These are phyloP conservation scores for Malurus cyaneus DNA, from an alignment of 2,113 vertebrate genomes.

Conservation along the genomic window DNA sequence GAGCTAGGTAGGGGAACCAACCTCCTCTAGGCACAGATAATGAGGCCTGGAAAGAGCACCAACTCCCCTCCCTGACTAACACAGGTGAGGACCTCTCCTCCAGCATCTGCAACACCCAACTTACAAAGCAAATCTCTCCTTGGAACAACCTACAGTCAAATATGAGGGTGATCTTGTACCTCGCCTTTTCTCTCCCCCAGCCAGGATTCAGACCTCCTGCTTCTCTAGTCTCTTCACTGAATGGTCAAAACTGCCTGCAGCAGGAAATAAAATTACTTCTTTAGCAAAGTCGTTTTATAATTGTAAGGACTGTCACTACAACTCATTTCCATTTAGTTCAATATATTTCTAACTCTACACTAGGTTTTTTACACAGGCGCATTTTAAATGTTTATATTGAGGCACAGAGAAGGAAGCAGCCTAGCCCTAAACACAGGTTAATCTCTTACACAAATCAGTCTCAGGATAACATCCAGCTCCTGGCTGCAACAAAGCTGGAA, in stretches of 20 bases:
- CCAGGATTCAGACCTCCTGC: neutral
- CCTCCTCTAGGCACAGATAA: neutral
- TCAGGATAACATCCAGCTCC: neutral
- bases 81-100: neutral
- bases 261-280: neutral
- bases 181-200: neutral
- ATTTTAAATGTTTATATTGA: neutral
- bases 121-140: neutral
- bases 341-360: neutral
- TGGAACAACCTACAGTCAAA: neutral
- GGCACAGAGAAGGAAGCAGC: neutral
- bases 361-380: neutral
- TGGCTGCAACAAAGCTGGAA: neutral
- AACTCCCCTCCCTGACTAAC: neutral
- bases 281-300: neutral
- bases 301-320: neutral
- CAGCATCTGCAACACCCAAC: neutral
- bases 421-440: neutral
- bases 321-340: neutral
- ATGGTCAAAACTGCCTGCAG: neutral
- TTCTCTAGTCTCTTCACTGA: neutral
- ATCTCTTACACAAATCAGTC: neutral
- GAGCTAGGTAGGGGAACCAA: neutral
- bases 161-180: neutral
- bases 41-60: accelerated